Percentiles rank a stretch among this genome's conserved stretches.
Conservation (phyloP, 2,888 invertebrate species). For the Pristionchus arcanus region DNA sequence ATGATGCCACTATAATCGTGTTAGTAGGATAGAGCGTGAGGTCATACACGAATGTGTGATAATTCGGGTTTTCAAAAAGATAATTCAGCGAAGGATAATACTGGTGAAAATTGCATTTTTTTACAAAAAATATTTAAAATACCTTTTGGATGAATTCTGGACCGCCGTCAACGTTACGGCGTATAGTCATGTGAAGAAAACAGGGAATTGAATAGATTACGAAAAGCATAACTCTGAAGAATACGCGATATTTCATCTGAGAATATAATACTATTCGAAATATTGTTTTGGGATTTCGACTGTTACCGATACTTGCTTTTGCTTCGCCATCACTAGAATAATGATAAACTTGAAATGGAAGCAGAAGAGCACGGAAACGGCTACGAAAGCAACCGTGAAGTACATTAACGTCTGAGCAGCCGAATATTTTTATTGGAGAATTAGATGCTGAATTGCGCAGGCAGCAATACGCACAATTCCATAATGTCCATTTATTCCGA, state of each 20-base stretch:
- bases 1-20: neutral
- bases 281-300: neutral
- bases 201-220: neutral
- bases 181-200: neutral
- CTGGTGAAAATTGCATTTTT: neutral
- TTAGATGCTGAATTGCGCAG: no score
- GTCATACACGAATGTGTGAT: neutral
- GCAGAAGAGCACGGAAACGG: neutral
- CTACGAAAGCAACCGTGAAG: neutral
- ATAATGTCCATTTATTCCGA: neutral
- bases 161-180: neutral
- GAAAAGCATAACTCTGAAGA: neutral
- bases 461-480: neutral
- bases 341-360: slow-evolving; percentile 25
- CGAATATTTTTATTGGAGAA: no score
- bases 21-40: neutral
- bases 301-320: neutral
- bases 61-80: neutral
- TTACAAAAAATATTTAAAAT: no score
- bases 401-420: slow-evolving; percentile 19
- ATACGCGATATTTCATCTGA: neutral
- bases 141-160: neutral
- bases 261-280: no score
- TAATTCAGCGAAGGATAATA: neutral
- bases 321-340: neutral